Evolutionary conservation across 2,113 vertebrate species (phyloP), one percentile per base, ranked within the genome.

Genomic region (Baryphthengus martii): DNA sequence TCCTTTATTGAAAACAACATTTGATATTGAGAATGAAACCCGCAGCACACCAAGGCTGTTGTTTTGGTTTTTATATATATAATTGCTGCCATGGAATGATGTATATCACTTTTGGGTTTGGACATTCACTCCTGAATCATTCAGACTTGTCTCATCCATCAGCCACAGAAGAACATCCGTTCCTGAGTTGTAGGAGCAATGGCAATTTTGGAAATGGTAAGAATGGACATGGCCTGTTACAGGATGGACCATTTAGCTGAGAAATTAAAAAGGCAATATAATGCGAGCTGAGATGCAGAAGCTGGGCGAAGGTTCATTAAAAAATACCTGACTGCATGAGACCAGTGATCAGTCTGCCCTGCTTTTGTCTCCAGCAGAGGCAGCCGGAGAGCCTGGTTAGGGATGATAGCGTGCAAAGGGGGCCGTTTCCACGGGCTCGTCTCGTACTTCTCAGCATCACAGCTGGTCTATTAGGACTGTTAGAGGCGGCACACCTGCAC

Each of bases 341-440:
- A 55, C 8, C 26, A 37, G 3, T 39, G 24, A 14, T 52, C 0
- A 2, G 10, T 56, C 9, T 42, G 52, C 24, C 2, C 3, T 44
- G 17, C 42, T 83, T n/a, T 61, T 50, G 15, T 39, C 24, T 68
- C 55, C 70, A 67, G 73, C 61, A 72, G 61, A 72, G 50, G 29
- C 56, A 66, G 33, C 17, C 24, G 28, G 39, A 31, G 52, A 63
- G 23, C 11, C 8, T 55, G 19, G n/a, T 80, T 21, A 50, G 40
- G 35, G 24, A 28, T 14, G 24, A 28, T 14, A n/a, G 31, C 4
- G 4, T 19, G 66, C n/a, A 79, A n/a, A 45, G 39, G 14, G 62
- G 39, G 7, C 35, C 21, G 10, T n/a, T 89, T 68, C 28, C 4
- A 0, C 45, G 35, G 7, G 52, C 14, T 39, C 7, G 23, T 79